A percentile compares a stretch with the other conserved stretches of the same genome.
phyloP scores from a whole-genome alignment of 2,888 invertebrate genomes.

The Anoncus sp. region DNA sequence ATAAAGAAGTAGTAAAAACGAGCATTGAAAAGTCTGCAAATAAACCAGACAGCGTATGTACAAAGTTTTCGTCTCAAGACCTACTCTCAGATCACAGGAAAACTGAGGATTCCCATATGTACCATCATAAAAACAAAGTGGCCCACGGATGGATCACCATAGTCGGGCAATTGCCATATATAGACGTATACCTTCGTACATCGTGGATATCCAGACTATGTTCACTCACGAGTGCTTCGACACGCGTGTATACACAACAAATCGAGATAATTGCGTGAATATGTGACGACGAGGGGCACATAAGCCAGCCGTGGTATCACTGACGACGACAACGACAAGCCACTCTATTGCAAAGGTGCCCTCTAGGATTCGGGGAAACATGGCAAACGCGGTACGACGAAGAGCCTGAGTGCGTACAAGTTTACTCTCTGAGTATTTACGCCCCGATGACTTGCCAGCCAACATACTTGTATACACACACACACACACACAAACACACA shows the following conservation, averaged over 20 bases:
- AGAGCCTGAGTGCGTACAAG: constrained; percentile 57
- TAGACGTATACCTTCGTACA: constrained; percentile 16
- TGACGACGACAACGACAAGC: constrained; percentile 27
- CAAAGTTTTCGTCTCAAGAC: constrained; percentile 22
- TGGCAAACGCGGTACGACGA: constrained; percentile 10
- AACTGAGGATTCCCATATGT: not conserved
- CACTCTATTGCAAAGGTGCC: constrained; percentile 27
- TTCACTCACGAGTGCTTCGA: constrained; percentile 36
- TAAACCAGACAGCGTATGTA: constrained; percentile 6
- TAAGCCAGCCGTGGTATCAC: constrained; percentile 1
- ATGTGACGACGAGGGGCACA: constrained; percentile 28
- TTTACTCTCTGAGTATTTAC: constrained; percentile 58
- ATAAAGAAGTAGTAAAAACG: constrained; percentile 5
- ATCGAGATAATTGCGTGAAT: constrained; percentile 54
- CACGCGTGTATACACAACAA: constrained; percentile 37
- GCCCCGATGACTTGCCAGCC: constrained; percentile 56
- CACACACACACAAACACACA: too few species aligned
- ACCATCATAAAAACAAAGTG: constrained; percentile 30
- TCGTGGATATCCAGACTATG: constrained; percentile 14
- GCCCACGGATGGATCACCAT: constrained; percentile 26
- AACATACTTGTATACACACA: constrained; percentile 20
- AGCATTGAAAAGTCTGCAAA: constrained; percentile 13
- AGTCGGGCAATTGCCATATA: not conserved
- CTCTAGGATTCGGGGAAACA: constrained; percentile 42
- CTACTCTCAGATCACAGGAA: constrained; percentile 25